A percentile compares a stretch with the other conserved stretches of the same genome.
These are phyloP conservation scores for Anguilla pacifica DNA, from an alignment of 2,797 vertebrate species.

Conservation along the genomic window DNA sequence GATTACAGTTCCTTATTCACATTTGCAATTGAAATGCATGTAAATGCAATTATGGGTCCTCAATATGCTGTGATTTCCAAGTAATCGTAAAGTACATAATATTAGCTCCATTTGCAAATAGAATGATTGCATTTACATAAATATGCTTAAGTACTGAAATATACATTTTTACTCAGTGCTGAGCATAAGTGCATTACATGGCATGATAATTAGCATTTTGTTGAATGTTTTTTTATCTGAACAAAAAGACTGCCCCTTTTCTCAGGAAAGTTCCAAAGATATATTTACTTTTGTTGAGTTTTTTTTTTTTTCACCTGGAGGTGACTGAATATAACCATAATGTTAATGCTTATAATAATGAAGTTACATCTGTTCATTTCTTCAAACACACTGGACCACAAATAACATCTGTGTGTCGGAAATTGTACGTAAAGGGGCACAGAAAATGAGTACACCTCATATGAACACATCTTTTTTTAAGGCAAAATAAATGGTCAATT, in stretches of 20 bases:
- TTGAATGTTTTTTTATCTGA: background rate
- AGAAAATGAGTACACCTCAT: no score
- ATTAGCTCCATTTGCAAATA: constrained; percentile 12
- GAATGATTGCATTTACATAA: constrained; percentile 2
- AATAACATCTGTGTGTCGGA: background rate
- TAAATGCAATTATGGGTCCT: constrained; percentile 24
- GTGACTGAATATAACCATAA: background rate
- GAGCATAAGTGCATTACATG: background rate
- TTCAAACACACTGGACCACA: background rate
- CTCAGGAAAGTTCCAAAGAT: no score
- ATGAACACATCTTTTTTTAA: no score
- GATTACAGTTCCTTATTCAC: background rate
- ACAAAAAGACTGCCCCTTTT: background rate
- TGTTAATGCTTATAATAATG: background rate
- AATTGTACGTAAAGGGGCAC: background rate
- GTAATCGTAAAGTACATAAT: background rate
- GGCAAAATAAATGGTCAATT: no score
- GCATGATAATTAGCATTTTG: background rate
- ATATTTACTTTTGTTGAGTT: no score
- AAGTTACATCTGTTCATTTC: background rate
- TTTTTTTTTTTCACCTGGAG: no score
- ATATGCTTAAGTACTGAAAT: background rate
- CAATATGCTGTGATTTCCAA: background rate
- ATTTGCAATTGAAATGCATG: constrained; percentile 31
- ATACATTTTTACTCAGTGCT: background rate